A percentile compares a stretch with the other conserved stretches of the same genome.
Conservation (phyloP, 2,113 vertebrate species). For the Raja brachyura region DNA sequence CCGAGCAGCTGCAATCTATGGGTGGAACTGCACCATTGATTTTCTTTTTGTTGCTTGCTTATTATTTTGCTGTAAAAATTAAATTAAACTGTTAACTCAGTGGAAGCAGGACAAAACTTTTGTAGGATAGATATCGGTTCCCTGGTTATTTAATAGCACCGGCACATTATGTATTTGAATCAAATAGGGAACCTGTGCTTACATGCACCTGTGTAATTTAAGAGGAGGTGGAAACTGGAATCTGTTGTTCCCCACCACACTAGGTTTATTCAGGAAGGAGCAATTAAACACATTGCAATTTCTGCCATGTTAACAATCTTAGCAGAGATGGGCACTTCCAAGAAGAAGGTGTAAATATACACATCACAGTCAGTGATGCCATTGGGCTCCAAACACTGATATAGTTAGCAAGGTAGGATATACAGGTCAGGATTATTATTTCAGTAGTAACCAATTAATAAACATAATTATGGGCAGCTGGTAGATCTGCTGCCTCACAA, state of each 20-base stretch:
- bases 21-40: background rate
- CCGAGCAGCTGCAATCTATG: slow-evolving; percentile 1
- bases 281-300: too few relatives aligned
- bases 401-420: too few relatives aligned
- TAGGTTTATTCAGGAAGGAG: too few relatives aligned
- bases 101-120: background rate
- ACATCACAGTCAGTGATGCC: too few relatives aligned
- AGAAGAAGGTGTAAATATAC: too few relatives aligned
- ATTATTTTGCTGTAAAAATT: background rate
- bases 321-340: too few relatives aligned
- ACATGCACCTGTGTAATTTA: background rate
- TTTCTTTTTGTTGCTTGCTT: background rate
- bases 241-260: too few relatives aligned
- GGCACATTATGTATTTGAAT: background rate
- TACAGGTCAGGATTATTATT: background rate
- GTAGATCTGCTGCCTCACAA: too few relatives aligned
- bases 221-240: background rate
- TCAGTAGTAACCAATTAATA: background rate
- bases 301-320: too few relatives aligned
- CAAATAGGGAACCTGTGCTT: background rate
- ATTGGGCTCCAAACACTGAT: too few relatives aligned
- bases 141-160: background rate
- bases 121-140: background rate
- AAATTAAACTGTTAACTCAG: background rate
- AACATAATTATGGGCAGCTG: background rate